A percentile compares a stretch with the other conserved stretches of the same genome.
phyloP scores from a whole-genome alignment of 2,113 vertebrate genomes.

The Dipodomys stephensi region DNA sequence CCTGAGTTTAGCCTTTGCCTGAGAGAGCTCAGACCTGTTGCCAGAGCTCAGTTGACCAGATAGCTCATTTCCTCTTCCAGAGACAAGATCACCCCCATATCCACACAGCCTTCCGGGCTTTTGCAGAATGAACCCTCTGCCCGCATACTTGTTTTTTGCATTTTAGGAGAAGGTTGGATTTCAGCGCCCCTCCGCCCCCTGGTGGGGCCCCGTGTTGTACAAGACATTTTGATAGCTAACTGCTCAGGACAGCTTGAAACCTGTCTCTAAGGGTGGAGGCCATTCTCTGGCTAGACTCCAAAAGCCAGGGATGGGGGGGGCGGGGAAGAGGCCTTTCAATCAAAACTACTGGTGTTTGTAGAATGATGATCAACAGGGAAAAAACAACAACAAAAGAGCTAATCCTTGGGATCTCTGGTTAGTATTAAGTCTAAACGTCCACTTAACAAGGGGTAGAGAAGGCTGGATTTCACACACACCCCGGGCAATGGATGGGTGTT shows the following conservation, averaged over 20 bases:
- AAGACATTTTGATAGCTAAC: no score
- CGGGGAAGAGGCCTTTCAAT: constrained; percentile 1
- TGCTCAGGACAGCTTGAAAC: no score
- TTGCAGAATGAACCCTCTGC: no score
- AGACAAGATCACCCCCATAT: no score
- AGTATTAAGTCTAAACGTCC: not conserved
- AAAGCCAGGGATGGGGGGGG: not conserved
- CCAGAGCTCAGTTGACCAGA: not conserved
- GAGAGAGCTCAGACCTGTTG: not conserved
- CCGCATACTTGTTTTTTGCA: no score
- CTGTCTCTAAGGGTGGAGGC: not conserved
- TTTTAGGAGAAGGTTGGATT: no score
- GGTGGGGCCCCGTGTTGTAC: no score
- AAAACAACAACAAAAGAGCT: not conserved
- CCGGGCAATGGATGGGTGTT: not conserved
- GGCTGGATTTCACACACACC: not conserved
- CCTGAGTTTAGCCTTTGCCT: no score
- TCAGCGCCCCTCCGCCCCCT: no score
- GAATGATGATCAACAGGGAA: not conserved
- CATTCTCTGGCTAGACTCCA: constrained; percentile 9
- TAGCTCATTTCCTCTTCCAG: not conserved
- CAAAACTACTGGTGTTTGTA: not conserved
- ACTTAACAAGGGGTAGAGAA: not conserved
- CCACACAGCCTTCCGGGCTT: no score
- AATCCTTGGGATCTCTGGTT: not conserved